Percentiles rank a stretch among this genome's conserved stretches.
Conservation (phyloP, 2,888 invertebrate genomes). For the Thymelicus lineola region DNA sequence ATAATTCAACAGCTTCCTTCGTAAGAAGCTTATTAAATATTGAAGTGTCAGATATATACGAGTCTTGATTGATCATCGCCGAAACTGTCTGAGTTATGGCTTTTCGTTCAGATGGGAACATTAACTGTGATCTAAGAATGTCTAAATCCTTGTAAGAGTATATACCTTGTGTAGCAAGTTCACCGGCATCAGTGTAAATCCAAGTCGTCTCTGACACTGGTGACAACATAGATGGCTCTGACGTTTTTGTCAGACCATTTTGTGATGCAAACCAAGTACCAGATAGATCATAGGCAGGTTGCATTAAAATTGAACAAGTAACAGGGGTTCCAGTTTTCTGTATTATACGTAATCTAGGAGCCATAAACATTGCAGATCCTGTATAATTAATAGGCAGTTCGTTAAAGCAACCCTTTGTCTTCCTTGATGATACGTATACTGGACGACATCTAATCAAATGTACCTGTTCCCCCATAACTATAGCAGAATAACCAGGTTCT, state of each 20-base stretch:
- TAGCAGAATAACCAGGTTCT: not conserved
- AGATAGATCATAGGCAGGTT: not conserved
- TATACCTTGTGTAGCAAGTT: not conserved
- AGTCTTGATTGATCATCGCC: not conserved
- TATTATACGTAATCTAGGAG: not conserved
- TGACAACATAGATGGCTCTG: not conserved
- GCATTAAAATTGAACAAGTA: not conserved
- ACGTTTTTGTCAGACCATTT: not conserved
- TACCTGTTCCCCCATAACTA: not conserved
- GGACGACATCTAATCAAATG: not conserved
- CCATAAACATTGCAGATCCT: not conserved
- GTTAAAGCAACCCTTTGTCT: not conserved
- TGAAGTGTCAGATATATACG: not conserved
- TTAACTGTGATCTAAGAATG: not conserved
- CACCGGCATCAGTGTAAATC: not conserved
- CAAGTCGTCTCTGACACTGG: not conserved
- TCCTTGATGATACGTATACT: not conserved
- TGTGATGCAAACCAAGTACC: not conserved
- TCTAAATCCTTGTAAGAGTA: not conserved
- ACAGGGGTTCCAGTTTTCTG: slow-evolving; percentile 5
- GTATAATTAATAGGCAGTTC: not conserved
- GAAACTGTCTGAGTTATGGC: slow-evolving; percentile 1
- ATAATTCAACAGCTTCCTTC: not conserved
- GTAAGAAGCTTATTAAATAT: not conserved
- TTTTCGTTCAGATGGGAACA: not conserved